Percentiles rank a stretch among this genome's conserved stretches.
Conservation (phyloP, 2,888 invertebrate genomes). For the Unio delphinus region DNA sequence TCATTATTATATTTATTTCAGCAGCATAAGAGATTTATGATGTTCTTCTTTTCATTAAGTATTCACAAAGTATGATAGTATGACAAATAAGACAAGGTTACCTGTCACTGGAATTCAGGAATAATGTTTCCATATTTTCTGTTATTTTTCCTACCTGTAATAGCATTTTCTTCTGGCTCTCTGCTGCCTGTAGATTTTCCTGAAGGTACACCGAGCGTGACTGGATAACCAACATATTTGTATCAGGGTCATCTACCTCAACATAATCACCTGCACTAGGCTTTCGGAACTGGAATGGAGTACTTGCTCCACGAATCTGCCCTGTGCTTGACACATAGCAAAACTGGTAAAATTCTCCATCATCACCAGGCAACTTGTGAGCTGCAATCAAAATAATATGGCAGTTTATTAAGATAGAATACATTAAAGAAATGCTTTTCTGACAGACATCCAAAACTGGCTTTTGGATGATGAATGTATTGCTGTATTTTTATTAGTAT, state of each 20-base stretch:
- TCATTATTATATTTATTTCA: no score
- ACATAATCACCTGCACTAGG: slow-evolving; percentile 65
- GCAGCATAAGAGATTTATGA: no score
- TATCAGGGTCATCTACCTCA: slow-evolving; percentile 65
- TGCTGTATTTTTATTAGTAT: no score
- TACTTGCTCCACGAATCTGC: slow-evolving; percentile 68
- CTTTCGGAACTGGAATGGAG: slow-evolving; percentile 69
- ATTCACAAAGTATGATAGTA: no score
- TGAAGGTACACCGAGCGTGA: slow-evolving; percentile 61
- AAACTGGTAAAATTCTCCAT: slow-evolving; percentile 72
- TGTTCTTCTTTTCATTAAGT: no score
- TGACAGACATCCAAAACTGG: no score
- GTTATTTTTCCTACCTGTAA: slow-evolving; percentile 30
- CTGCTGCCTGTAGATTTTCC: slow-evolving; percentile 56
- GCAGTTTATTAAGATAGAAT: no score
- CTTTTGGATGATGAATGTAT: no score
- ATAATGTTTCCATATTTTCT: neutral
- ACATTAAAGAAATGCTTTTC: no score
- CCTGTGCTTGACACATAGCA: slow-evolving; percentile 66
- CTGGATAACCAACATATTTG: slow-evolving; percentile 66
- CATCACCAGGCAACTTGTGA: slow-evolving; percentile 65
- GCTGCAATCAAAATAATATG: slow-evolving; percentile 45
- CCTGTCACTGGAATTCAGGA: no score
- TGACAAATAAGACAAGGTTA: no score
- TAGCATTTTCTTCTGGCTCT: slow-evolving; percentile 42